Evolutionary conservation across 2,113 vertebrate genomes (phyloP).

Genomic region (Leucoraja erinaceus): DNA sequence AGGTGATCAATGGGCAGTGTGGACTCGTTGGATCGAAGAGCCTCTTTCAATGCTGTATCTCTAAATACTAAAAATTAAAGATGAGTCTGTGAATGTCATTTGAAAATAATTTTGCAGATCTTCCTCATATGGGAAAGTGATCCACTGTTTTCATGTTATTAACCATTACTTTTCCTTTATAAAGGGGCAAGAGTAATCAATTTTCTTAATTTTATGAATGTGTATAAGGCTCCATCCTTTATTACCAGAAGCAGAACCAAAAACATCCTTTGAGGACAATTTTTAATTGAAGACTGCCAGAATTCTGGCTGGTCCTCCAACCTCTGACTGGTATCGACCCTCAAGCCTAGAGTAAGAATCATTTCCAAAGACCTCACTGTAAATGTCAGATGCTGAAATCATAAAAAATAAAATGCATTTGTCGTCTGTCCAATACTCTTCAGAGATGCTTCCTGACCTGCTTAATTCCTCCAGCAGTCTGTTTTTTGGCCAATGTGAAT

Average conservation of each 20-base stretch:
- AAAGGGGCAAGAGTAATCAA: background rate
- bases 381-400: background rate
- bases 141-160: background rate
- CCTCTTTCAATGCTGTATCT: no score
- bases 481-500: no score
- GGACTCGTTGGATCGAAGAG: no score
- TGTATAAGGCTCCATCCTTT: background rate
- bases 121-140: background rate
- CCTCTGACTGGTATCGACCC: background rate
- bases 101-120: background rate
- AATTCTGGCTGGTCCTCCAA: background rate
- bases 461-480: no score
- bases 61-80: background rate
- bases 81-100: background rate
- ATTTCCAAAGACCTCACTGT: background rate
- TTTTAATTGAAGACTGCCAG: background rate
- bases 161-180: background rate
- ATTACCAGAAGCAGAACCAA: background rate
- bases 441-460: no score
- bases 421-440: no score
- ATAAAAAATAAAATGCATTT: no score
- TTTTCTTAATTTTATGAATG: background rate
- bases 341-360: background rate
- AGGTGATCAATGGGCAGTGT: no score
- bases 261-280: background rate